Base-by-base conservation (phyloP, 30 jellyfish, hydroid and myxozoan species). In the Chrysaora quinquecirrha region DNA sequence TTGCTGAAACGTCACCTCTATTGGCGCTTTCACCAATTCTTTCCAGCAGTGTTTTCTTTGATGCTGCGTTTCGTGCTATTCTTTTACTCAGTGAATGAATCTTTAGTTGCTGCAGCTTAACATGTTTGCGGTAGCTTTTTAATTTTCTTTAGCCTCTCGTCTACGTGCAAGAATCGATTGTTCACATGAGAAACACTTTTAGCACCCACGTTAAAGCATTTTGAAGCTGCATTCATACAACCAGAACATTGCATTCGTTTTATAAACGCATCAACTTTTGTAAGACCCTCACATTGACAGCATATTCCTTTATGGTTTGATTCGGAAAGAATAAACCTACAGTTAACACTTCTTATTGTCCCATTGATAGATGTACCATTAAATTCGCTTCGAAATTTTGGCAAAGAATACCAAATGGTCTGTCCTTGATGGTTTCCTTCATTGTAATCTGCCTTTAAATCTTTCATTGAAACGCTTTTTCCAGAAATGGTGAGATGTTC, bases 1-100 rank as follows among this genome's bases (percentile, higher is more conserved):
- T 66, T 23, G 78, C 78, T 18, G 78, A 66, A 66, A 66, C 58
- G 31, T 66, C n/a, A n/a, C n/a, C n/a, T n/a, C n/a, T n/a, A n/a
- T n/a, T n/a, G n/a, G n/a, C n/a, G n/a, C n/a, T 30, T 33, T 66
- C 78, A 12, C 58, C 58, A 0, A 66, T 28, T 32, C 49, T 66
- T 16, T 27, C 28, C 10, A 33, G 16, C 30, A 66, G 54, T 32
- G 12, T 66, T 11, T 22, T 33, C 23, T 66, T 66, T 30, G 78
- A 18, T 19, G 78, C 78, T 16, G 28, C 18, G 34, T 11, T 19
- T 29, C 78, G 18, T 29, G 78, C 78, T 3, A 66, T 29, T 66
- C 1, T 10, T 32, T 66, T 66, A 32, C 78, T 22, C 30, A 66
- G 34, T 16, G 21, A 16, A 32, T 66, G 21, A 18, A 65, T 20